phyloP scores from a whole-genome alignment of 2,888 invertebrate genomes.

The Branchellion lobata region DNA sequence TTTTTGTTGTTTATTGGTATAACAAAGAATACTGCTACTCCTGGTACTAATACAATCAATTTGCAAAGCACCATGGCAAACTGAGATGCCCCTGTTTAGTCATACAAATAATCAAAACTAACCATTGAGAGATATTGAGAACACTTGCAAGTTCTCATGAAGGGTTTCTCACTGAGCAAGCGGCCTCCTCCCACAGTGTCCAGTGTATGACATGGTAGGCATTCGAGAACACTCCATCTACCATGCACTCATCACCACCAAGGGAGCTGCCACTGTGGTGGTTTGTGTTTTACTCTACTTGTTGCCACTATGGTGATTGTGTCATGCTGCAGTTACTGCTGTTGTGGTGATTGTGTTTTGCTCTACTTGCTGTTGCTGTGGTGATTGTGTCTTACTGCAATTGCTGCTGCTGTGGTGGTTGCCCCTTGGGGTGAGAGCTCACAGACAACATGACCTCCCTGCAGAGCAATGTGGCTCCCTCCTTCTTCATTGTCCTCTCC shows the following conservation, averaged over 20 bases:
- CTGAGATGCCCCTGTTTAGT: too few species aligned
- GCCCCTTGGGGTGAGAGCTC: too few species aligned
- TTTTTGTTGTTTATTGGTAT: too few species aligned
- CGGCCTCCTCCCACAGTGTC: constrained; percentile 72
- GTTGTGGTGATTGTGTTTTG: neutral
- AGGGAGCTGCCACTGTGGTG: constrained; percentile 75
- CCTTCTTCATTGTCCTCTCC: constrained; percentile 78
- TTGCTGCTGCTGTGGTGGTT: neutral
- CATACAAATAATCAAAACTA: too few species aligned
- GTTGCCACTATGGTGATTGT: neutral
- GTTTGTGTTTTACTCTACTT: constrained; percentile 67
- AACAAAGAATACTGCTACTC: too few species aligned
- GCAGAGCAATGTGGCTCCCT: too few species aligned
- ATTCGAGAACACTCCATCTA: constrained; percentile 74
- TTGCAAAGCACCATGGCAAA: too few species aligned
- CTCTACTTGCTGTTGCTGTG: neutral
- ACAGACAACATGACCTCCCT: too few species aligned
- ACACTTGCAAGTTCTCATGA: too few species aligned
- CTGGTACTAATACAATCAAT: too few species aligned
- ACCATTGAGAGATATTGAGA: too few species aligned
- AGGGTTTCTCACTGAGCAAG: too few species aligned
- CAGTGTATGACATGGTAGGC: constrained; percentile 77
- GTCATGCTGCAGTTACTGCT: neutral
- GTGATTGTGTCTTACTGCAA: neutral
- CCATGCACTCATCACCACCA: constrained; percentile 73